Base-by-base conservation (phyloP, 2,888 invertebrate species). In the Zaprionus bogoriensis region DNA sequence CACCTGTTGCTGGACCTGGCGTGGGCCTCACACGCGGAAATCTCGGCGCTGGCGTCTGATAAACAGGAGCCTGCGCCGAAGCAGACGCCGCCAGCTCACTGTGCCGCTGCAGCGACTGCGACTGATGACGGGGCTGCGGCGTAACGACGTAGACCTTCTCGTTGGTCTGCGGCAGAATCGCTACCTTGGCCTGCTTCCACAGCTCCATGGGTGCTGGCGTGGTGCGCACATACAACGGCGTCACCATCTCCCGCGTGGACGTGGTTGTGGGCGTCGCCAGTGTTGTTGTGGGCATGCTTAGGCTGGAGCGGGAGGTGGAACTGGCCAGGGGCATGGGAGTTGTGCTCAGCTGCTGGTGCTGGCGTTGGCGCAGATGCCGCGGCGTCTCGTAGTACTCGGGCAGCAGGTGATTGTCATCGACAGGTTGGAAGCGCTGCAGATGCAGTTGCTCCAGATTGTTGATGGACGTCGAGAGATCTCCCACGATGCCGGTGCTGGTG, bases 61-160 rank as follows among this genome's bases (percentile, higher is more conserved):
- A 85, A 20, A 82, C 78, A 0, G 83, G 76, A 6, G 66, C 25
- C 5, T 75, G 68, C 5, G 63, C 73, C 20, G 74, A 73, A 12
- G 65, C 59, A 7, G 77, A 63, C 3, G 64, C 77, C 5, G 66
- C n/a, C 0, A 41, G 46, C 28, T 72, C 77, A 6, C 36, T 52
- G 3, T 69, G 60, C 1, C 60, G 61, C 3, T 57, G 39, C 54
- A 70, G 83, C 48, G 74, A n/a, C n/a, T n/a, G n/a, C n/a, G n/a
- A n/a, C n/a, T n/a, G n/a, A n/a, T n/a, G 81, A 1, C 70, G 57
- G 14, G 95, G 93, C 83, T 95, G 94, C 0, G 96, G 96, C 3
- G 96, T 96, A 0, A 96, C 96, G 1, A 96, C 95, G 77, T 96
- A 96, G 0, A 96, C 93, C 87, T 95, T 95, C 91, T 96, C 96